phyloP scores from a whole-genome alignment of 2,888 invertebrate species.

The Gastrophysa polygoni region DNA sequence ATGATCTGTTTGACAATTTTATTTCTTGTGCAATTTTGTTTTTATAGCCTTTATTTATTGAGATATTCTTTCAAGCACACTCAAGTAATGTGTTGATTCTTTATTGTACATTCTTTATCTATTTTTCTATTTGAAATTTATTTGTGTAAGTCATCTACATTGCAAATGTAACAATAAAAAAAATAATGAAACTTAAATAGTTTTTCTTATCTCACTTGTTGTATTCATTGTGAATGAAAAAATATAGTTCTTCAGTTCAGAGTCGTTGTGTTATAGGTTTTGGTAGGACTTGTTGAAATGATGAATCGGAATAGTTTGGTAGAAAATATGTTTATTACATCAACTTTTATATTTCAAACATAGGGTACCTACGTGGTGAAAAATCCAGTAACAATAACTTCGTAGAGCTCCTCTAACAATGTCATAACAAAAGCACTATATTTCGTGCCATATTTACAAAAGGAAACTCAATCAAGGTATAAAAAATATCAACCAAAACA shows the following conservation, averaged over 20 bases:
- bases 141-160: constrained; percentile 19
- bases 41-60: constrained; percentile 13
- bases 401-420: constrained; percentile 28
- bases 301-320: background rate
- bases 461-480: constrained; percentile 12
- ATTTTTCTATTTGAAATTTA: constrained; percentile 17
- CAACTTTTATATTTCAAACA: constrained; percentile 31
- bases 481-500: constrained; percentile 33
- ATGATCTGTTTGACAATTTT: background rate
- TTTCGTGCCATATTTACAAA: constrained; percentile 21
- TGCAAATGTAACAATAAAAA: constrained; percentile 17
- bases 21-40: constrained; percentile 21
- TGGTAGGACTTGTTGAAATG: too few relatives aligned
- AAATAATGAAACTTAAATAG: background rate
- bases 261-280: too few relatives aligned
- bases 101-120: constrained; percentile 16
- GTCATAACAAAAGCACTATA: constrained; percentile 30
- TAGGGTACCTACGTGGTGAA: constrained; percentile 33
- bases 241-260: too few relatives aligned
- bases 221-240: too few relatives aligned
- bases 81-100: constrained; percentile 2
- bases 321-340: constrained; percentile 42
- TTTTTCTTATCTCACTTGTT: too few relatives aligned
- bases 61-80: background rate
- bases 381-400: constrained; percentile 24